These are phyloP conservation scores for Hoplostethus mediterraneus DNA, from an alignment of 2,797 vertebrate species.

Conservation along the genomic window DNA sequence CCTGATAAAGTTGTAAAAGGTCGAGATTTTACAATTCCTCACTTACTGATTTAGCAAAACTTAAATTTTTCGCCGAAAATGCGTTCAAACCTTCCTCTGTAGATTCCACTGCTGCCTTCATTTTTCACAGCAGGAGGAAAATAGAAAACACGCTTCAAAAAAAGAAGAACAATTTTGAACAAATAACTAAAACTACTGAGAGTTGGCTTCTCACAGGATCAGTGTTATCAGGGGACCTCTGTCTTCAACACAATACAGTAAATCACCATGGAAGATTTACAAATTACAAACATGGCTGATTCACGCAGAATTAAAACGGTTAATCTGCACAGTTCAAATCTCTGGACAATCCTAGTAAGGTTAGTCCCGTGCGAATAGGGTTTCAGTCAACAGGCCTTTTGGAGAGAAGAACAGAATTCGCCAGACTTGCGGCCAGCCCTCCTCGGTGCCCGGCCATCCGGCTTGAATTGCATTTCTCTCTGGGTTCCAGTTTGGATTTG, in stretches of 20 bases:
- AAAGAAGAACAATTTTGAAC: too few relatives aligned
- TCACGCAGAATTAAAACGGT: slow-evolving; percentile 34
- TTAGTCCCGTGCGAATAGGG: slow-evolving; percentile 11
- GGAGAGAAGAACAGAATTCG: slow-evolving; percentile 35
- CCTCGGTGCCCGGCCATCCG: slow-evolving; percentile 54
- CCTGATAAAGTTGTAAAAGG: too few relatives aligned
- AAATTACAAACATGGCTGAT: slow-evolving; percentile 40
- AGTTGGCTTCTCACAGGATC: not conserved
- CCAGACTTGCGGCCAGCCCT: slow-evolving; percentile 52
- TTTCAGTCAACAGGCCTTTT: slow-evolving; percentile 51
- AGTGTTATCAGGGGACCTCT: slow-evolving; percentile 11
- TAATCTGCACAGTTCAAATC: slow-evolving; percentile 19
- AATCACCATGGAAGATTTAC: slow-evolving; percentile 15
- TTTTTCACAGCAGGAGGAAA: too few relatives aligned
- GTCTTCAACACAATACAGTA: slow-evolving; percentile 27
- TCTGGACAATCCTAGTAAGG: slow-evolving; percentile 14
- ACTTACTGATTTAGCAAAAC: too few relatives aligned
- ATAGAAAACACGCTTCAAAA: too few relatives aligned
- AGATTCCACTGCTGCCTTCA: too few relatives aligned
- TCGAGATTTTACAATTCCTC: too few relatives aligned
- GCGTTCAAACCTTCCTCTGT: too few relatives aligned
- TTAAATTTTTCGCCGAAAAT: too few relatives aligned
- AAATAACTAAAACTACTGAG: not conserved
- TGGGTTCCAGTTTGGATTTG: slow-evolving; percentile 78
- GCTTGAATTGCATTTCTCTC: slow-evolving; percentile 72